Conservation (phyloP, 2,113 vertebrate species). For the Hassar affinis region DNA sequence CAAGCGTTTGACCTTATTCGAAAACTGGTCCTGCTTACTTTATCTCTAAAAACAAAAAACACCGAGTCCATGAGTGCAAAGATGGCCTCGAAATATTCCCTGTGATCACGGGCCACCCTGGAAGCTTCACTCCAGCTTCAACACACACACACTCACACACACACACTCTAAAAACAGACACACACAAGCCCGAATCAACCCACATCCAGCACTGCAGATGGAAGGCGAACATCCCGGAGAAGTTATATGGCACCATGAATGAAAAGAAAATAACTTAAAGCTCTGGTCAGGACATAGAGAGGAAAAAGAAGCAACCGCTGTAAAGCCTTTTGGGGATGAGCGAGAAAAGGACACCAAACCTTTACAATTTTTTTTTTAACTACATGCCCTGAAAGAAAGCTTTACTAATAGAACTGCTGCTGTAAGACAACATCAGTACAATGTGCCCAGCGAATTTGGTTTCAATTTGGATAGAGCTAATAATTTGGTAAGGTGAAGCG, state of each 20-base stretch:
- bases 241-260: constrained; percentile 54
- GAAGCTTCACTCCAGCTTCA: constrained; percentile 19
- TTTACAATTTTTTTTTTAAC: constrained; percentile 8
- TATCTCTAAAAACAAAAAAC: background rate
- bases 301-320: constrained; percentile 47
- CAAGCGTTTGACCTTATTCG: background rate
- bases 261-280: constrained; percentile 50
- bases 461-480: constrained; percentile 23
- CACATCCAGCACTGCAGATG: constrained; percentile 24
- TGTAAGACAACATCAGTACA: background rate
- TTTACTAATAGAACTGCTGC: background rate
- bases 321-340: constrained; percentile 33
- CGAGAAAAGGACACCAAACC: constrained; percentile 48
- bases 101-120: background rate
- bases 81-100: constrained; percentile 35
- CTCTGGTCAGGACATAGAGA: constrained; percentile 37
- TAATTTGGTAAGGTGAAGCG: constrained; percentile 33
- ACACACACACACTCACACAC: constrained; percentile 11
- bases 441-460: constrained; percentile 10
- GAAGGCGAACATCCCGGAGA: constrained; percentile 39
- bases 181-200: constrained; percentile 19
- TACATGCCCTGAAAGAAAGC: constrained; percentile 17
- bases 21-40: constrained; percentile 2
- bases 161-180: background rate
- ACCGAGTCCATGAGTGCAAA: constrained; percentile 32